Conservation (phyloP, 2,888 invertebrate genomes). For the Caenorhabditis afra region DNA sequence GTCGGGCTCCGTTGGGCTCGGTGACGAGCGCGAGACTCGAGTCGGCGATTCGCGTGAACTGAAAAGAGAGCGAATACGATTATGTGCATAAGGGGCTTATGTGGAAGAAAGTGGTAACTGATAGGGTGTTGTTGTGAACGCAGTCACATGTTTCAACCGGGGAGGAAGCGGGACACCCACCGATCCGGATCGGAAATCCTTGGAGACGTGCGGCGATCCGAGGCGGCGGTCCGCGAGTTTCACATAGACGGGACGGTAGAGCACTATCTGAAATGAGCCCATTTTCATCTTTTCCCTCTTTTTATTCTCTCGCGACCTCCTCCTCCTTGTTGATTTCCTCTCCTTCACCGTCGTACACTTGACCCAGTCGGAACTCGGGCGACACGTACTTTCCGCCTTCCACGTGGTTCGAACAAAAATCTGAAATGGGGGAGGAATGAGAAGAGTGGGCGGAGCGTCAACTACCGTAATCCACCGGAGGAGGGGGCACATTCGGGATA, state of each 20-base stretch:
- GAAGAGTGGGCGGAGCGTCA: too few relatives aligned
- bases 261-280: constrained; percentile 65
- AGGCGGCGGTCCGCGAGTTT: constrained; percentile 61
- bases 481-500: constrained; percentile 81
- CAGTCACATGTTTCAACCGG: neutral
- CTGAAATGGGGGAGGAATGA: constrained; percentile 81
- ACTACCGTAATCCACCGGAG: constrained; percentile 78
- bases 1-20: constrained; percentile 66
- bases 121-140: constrained; percentile 3
- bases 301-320: constrained; percentile 56
- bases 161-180: constrained; percentile 21
- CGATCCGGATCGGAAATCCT: constrained; percentile 67
- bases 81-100: constrained; percentile 18
- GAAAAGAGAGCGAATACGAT: constrained; percentile 28
- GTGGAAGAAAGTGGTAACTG: constrained; percentile 4
- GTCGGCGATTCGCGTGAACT: constrained; percentile 68
- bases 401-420: constrained; percentile 86
- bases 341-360: constrained; percentile 83
- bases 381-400: constrained; percentile 88
- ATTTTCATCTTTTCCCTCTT: neutral
- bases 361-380: constrained; percentile 88
- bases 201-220: constrained; percentile 63
- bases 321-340: constrained; percentile 73
- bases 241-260: constrained; percentile 79
- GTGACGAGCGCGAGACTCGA: constrained; percentile 67